These are phyloP conservation scores for Chloroceryle inda DNA, from an alignment of 2,797 vertebrate genomes.

Conservation along the genomic window DNA sequence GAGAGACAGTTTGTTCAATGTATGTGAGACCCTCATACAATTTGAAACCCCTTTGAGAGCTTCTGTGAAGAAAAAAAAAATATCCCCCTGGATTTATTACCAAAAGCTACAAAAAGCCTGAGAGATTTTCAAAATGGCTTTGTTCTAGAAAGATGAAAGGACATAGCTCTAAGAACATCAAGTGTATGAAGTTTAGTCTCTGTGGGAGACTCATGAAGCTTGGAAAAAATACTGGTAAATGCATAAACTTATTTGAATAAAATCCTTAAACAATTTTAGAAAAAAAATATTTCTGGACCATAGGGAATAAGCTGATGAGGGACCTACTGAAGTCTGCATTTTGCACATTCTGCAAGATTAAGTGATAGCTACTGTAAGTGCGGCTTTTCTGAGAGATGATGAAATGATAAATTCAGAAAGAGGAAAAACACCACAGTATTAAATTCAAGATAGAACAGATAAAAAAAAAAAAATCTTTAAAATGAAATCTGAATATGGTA, in stretches of 20 bases:
- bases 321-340: conserved; percentile 8
- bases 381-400: background rate
- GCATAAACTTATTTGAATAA: conserved; percentile 61
- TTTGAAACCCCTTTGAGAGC: conserved; percentile 37
- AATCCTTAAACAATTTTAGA: conserved; percentile 31
- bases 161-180: conserved; percentile 59
- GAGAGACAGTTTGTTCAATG: conserved; percentile 44
- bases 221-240: conserved; percentile 46
- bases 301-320: conserved; percentile 29
- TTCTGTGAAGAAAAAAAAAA: conserved; percentile 20
- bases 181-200: conserved; percentile 62
- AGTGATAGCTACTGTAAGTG: background rate
- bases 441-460: conserved; percentile 12
- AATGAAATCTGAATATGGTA: background rate
- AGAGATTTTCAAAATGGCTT: conserved; percentile 73
- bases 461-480: background rate
- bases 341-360: conserved; percentile 38
- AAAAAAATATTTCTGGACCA: background rate
- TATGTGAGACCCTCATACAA: conserved; percentile 25
- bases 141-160: conserved; percentile 73
- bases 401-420: conserved; percentile 19
- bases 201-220: conserved; percentile 54
- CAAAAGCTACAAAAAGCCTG: conserved; percentile 71
- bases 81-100: conserved; percentile 58
- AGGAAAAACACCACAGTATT: background rate